Evolutionary conservation across 2,797 vertebrate species (phyloP).

Genomic region (Pteronotus mesoamericanus): DNA sequence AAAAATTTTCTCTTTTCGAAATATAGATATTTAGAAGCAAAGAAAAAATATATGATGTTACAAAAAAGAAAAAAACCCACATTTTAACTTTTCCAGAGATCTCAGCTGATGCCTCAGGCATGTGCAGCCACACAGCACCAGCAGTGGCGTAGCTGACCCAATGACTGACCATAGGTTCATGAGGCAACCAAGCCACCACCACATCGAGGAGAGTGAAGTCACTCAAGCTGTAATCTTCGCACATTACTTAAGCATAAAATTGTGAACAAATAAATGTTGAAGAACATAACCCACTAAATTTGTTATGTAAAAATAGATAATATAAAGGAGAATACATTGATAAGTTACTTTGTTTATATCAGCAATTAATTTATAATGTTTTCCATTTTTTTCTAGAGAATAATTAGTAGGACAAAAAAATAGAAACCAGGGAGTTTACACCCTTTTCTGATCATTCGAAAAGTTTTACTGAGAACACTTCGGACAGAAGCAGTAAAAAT

Average conservation of each 20-base stretch:
- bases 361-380: background rate
- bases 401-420: background rate
- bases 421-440: background rate
- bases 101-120: background rate
- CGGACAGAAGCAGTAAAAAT: background rate
- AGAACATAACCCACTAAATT: background rate
- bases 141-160: background rate
- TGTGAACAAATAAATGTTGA: background rate
- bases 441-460: background rate
- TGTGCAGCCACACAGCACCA: background rate
- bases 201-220: background rate
- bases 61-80: background rate
- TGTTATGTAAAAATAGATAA: background rate
- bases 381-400: background rate
- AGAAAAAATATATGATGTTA: background rate
- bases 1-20: background rate
- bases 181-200: accelerated
- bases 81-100: background rate
- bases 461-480: background rate
- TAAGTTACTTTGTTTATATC: background rate
- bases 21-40: background rate
- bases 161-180: background rate
- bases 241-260: background rate
- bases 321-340: background rate
- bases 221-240: background rate